Base-by-base conservation (phyloP, 2,888 invertebrate species). In the Andrena marginata region DNA sequence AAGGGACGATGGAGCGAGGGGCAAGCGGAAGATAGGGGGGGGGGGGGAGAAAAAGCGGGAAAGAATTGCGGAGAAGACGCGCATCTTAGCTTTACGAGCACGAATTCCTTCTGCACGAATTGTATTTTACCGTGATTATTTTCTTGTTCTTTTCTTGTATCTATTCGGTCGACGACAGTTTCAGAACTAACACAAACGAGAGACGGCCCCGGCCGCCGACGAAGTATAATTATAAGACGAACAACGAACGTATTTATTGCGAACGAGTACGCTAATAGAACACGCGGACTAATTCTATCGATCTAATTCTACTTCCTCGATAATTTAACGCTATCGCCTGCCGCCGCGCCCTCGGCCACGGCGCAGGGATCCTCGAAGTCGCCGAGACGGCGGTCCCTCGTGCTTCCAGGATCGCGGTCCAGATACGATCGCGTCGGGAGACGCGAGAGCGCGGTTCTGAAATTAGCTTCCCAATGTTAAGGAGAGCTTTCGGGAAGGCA, bases 61-160 rank as follows among this genome's bases (percentile, higher is more conserved):
- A 64, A 78, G 82, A 72, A 42, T 63, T 49, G 35, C 64, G 16
- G 29, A 26, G 62, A 71, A 63, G 82, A 75, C 74, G 74, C 77
- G 73, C 69, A 71, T 68, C 56, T 82, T 81, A 77, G 76, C 70
- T 78, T 76, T 68, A 79, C 48, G 56, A 71, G 75, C 85, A 76
- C 70, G 68, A 64, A 78, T 75, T 69, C 64, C 67, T 83, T 73
- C 71, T 70, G 77, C 80, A 80, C 71, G 54, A 68, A 67, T 85
- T 69, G 26, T 77, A 79, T 48, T 79, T 77, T 72, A 84, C 74
- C 76, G 77, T 59, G 80, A 86, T 82, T 80, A 77, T 60, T 77
- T 51, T 75, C 67, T 73, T 78, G 63, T 69, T 86, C 85, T 83
- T 56, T 23, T 75, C 67, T 78, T 67, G 64, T 83, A 73, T 77